These are phyloP conservation scores for Pogona vitticeps DNA, from an alignment of 2,113 vertebrate genomes.

Conservation along the genomic window DNA sequence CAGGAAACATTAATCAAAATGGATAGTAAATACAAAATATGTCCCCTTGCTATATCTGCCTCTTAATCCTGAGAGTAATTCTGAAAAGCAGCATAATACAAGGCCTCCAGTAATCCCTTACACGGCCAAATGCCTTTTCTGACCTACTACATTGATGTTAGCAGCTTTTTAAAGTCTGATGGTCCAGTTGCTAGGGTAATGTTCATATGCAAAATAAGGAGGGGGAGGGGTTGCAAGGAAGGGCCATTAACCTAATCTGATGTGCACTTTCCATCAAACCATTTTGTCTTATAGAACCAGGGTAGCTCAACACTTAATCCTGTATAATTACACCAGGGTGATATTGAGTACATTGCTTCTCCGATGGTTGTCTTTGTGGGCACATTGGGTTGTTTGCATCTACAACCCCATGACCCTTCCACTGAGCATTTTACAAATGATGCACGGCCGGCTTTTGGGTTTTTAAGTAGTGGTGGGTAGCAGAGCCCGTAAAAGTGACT, in stretches of 20 bases:
- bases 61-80: conserved; percentile 73
- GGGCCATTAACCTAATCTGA: background rate
- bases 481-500: background rate
- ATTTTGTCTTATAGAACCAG: background rate
- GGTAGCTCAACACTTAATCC: conserved; percentile 25
- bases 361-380: too few relatives aligned
- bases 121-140: conserved; percentile 42
- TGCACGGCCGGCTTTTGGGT: background rate
- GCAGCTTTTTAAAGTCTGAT: conserved; percentile 23
- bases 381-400: too few relatives aligned
- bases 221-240: background rate
- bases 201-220: conserved; percentile 4
- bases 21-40: conserved; percentile 51
- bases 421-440: too few relatives aligned
- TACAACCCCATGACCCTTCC: background rate
- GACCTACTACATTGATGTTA: conserved; percentile 23
- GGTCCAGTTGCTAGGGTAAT: conserved; percentile 20
- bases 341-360: background rate
- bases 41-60: conserved; percentile 46
- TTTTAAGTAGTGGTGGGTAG: background rate
- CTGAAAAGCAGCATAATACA: conserved; percentile 53
- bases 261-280: background rate
- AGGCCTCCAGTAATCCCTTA: conserved; percentile 62
- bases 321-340: background rate
- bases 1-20: conserved; percentile 65